These are phyloP conservation scores for Heliornis fulica DNA, from an alignment of 2,113 vertebrate genomes.

Conservation along the genomic window DNA sequence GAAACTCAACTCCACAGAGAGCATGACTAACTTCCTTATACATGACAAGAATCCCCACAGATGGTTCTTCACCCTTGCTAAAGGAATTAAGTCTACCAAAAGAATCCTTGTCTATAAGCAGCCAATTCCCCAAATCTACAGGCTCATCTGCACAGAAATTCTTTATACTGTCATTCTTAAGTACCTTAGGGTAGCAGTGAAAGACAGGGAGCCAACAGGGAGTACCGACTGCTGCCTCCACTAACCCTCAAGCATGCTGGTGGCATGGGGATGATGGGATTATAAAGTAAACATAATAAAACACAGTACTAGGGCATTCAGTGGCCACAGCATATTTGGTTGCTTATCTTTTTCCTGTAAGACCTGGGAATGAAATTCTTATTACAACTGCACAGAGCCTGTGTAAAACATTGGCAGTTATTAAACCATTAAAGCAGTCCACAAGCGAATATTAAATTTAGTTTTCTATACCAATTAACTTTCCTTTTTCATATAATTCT, in stretches of 20 bases:
- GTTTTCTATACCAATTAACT: constrained; percentile 59
- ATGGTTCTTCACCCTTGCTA: constrained; percentile 76
- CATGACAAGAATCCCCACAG: constrained; percentile 79
- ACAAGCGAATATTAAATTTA: constrained; percentile 55
- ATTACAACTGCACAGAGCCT: constrained; percentile 36
- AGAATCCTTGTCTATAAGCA: constrained; percentile 75
- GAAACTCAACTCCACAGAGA: constrained; percentile 72
- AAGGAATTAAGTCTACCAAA: constrained; percentile 78
- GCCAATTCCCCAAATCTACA: constrained; percentile 79
- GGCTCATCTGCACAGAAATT: constrained; percentile 80
- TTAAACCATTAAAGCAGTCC: constrained; percentile 67
- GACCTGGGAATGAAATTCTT: constrained; percentile 56
- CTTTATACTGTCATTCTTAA: constrained; percentile 84
- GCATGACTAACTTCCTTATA: constrained; percentile 77
- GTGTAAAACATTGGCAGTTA: constrained; percentile 57
- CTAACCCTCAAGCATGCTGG: constrained; percentile 76
- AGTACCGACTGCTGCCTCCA: constrained; percentile 64
- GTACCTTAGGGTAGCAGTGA: constrained; percentile 78
- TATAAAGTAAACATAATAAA: constrained; percentile 82
- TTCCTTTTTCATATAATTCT: not conserved
- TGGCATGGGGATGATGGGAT: constrained; percentile 75
- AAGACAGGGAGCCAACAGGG: constrained; percentile 75
- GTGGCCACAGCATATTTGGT: constrained; percentile 67
- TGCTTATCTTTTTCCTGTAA: constrained; percentile 54
- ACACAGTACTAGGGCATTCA: constrained; percentile 66